Evolutionary conservation across 2,888 invertebrate genomes (phyloP).

Genomic region (Pharmacophagus antenor): DNA sequence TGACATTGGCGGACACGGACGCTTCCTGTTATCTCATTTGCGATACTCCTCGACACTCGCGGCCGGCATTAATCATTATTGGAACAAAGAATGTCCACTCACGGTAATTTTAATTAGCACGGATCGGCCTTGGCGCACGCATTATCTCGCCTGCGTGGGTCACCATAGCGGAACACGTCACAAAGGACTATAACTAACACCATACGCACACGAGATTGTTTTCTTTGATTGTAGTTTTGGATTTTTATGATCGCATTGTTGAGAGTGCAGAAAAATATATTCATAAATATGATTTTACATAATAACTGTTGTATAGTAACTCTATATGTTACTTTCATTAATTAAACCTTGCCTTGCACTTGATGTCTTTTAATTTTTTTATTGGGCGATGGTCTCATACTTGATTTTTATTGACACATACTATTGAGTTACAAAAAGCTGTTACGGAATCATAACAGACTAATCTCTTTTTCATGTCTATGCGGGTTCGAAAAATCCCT

Average conservation of each 20-base stretch:
- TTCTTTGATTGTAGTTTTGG: conserved; percentile 67
- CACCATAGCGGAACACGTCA: conserved; percentile 62
- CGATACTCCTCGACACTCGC: conserved; percentile 69
- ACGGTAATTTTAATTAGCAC: conserved; percentile 79
- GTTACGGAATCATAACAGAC: no score
- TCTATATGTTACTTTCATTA: no score
- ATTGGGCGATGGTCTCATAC: no score
- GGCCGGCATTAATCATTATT: conserved; percentile 76
- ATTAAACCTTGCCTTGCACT: no score
- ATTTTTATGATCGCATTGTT: conserved; percentile 50
- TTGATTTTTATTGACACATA: no score
- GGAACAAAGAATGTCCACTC: conserved; percentile 81
- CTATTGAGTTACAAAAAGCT: no score
- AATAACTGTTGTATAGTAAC: no score
- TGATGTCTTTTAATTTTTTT: no score
- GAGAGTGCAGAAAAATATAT: no score
- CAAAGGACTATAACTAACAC: conserved; percentile 62
- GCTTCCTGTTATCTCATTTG: conserved; percentile 78
- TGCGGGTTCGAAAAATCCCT: no score
- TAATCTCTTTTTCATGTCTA: no score
- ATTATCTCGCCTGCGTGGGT: conserved; percentile 63
- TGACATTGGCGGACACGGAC: conserved; percentile 73
- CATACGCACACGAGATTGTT: conserved; percentile 61
- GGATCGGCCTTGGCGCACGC: conserved; percentile 58
- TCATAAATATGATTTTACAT: no score